Base-by-base conservation (phyloP, 2,888 invertebrate species). In the Pherbina coryleti region DNA sequence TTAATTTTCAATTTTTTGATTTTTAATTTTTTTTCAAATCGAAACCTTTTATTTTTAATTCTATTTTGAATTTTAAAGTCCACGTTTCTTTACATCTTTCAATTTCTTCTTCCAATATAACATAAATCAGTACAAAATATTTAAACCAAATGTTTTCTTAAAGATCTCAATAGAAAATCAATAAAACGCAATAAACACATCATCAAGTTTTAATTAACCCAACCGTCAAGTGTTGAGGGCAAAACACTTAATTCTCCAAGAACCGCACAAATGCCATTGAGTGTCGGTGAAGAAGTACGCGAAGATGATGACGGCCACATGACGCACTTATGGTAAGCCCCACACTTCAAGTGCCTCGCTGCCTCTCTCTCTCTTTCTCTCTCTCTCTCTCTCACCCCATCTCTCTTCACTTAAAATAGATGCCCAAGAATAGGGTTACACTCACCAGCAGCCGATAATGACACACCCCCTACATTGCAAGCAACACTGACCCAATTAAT, bases 401-500 rank as follows among this genome's bases (percentile, higher is more conserved):
- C 60, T 3, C 60, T 8, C 60, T 22, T 14, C 11, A 17, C 28
- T 28, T 62, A 7, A n/a, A 53, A 53, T 7, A 53, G 19, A 53
- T 8, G 8, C 44, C 44, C 44, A 2, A 44, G 44, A 1, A 44
- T 44, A 14, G 44, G 44, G 67, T 34, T 34, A 37, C 31, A 37
- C 19, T 2, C 14, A 34, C 5, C 7, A 31, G 28, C 31, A 14
- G 22, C 11, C 14, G 62, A 44, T 55, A 9, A 76, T 19, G 37
- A n/a, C 55, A 25, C 67, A 60, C 37, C 19, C 49, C n/a, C 64
- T 14, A n/a, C 34, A 22, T 22, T 22, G 67, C 8, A 11, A 17
- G 25, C 37, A 60, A 84, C 84, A 84, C 79, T 85, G 85, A 86
- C 86, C 85, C 85, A 86, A 85, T 85, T 86, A 86, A 85, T 85